Conservation (phyloP, 2,113 vertebrate genomes). For the Pseudois nayaur region DNA sequence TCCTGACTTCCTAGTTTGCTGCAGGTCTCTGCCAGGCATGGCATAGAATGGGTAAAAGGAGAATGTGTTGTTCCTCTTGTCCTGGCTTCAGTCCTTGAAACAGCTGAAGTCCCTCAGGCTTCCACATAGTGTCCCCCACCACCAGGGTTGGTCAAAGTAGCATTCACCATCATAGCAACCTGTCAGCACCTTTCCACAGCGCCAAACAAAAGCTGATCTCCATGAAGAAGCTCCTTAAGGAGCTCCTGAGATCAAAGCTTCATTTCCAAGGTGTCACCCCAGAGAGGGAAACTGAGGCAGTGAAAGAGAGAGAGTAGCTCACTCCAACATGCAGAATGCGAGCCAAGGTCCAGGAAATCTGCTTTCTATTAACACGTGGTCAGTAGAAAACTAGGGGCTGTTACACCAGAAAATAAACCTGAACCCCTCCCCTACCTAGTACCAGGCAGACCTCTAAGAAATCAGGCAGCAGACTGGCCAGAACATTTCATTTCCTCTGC, state of each 20-base stretch:
- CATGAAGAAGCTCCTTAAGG: neutral
- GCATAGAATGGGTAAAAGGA: neutral
- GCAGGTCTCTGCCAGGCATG: neutral
- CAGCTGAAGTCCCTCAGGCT: neutral
- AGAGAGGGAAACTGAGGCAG: constrained; percentile 10
- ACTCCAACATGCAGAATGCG: neutral
- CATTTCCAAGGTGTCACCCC: neutral
- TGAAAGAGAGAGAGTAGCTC: neutral
- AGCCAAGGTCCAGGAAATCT: neutral
- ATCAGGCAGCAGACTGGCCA: neutral
- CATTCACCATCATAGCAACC: neutral
- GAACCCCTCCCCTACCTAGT: neutral
- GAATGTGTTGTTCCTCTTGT: neutral
- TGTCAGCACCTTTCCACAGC: fast-evolving
- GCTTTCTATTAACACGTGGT: neutral
- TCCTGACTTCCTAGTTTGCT: neutral
- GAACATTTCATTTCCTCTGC: constrained; percentile 15
- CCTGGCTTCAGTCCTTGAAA: neutral
- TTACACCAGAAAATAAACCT: neutral
- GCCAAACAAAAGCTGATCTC: neutral
- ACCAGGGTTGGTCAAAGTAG: neutral
- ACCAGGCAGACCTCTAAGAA: neutral
- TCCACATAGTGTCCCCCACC: neutral
- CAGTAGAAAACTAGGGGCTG: neutral
- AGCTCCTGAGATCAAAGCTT: neutral